Evolutionary conservation across 92 coral and sea anemone species (phyloP).

Genomic region (Nematostella vectensis): DNA sequence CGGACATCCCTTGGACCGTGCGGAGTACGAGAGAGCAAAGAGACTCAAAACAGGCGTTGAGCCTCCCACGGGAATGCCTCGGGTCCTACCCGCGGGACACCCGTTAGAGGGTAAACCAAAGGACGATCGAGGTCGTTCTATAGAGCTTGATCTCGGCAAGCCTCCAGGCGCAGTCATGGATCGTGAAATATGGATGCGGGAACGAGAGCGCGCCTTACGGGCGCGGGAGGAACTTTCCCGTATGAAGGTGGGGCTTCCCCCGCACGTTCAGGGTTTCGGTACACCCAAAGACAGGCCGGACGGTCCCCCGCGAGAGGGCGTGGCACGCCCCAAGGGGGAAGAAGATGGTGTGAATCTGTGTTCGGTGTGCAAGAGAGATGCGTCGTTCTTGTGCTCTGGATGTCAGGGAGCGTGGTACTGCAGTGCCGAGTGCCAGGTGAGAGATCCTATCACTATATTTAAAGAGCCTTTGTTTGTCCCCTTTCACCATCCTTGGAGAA

Average conservation of each 20-base stretch:
- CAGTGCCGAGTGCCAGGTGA: conserved; percentile 96
- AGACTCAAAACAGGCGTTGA: conserved; percentile 41
- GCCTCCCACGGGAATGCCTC: conserved; percentile 26
- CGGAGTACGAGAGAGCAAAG: conserved; percentile 64
- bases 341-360: conserved; percentile 68
- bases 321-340: conserved; percentile 28
- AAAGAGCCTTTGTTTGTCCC: background rate
- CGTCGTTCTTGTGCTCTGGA: conserved; percentile 97
- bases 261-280: conserved; percentile 33
- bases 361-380: conserved; percentile 86
- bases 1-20: conserved; percentile 49
- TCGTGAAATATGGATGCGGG: conserved; percentile 72
- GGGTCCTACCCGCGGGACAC: conserved; percentile 10
- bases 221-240: conserved; percentile 55
- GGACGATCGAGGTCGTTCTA: conserved; percentile 41
- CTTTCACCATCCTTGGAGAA: no score
- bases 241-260: conserved; percentile 34
- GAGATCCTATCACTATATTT: background rate
- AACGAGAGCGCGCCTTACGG: conserved; percentile 51
- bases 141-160: conserved; percentile 43
- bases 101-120: conserved; percentile 25
- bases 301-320: conserved; percentile 39
- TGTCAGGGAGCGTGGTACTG: conserved; percentile 99
- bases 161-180: conserved; percentile 23
- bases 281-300: conserved; percentile 58